Base-by-base conservation (phyloP, 2,888 invertebrate genomes). In the Sinhomidia bicolor region DNA sequence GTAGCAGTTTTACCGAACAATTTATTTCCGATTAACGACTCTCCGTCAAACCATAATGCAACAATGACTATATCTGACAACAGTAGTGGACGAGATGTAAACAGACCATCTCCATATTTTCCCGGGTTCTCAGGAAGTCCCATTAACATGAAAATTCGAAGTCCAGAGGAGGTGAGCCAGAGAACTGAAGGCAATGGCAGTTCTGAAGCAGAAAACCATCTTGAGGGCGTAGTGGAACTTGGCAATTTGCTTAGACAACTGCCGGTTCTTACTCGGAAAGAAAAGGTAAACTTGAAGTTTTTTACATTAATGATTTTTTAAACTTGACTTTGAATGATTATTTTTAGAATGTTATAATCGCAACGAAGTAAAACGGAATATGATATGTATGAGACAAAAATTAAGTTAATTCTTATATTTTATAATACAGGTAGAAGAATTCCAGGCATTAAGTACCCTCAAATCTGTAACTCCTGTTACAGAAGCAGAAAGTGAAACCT, bases 401-500 rank as follows among this genome's bases (percentile, higher is more conserved):
- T n/a, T n/a, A n/a, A n/a, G n/a, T n/a, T n/a, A n/a, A n/a, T n/a
- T n/a, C n/a, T n/a, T n/a, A n/a, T n/a, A n/a, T n/a, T n/a, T n/a
- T n/a, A n/a, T n/a, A n/a, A n/a, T n/a, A n/a, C n/a, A n/a, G n/a
- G n/a, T 88, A 51, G 82, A 82, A 26, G 87, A 88, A 54, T 88
- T 88, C 17, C 36, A 32, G n/a, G 20, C 81, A 7, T 41, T 41
- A 12, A 68, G 14, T 5, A 74, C 51, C 10, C 14, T 81, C 6
- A 81, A 57, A 12, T 54, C 86, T 4, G 51, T 36, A 0, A 41
- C 54, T 0, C 74, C 87, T 10, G 51, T 76, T 14, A 36, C 82
- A 14, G 87, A 88, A 10, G 78, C n/a, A 10, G 87, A 88, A 12
- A 88, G 87, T 76, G 51, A 76, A 41, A 88, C 87, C 4, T 82